phyloP scores from a whole-genome alignment of 2,888 invertebrate species.

The Drosophila infuscata region DNA sequence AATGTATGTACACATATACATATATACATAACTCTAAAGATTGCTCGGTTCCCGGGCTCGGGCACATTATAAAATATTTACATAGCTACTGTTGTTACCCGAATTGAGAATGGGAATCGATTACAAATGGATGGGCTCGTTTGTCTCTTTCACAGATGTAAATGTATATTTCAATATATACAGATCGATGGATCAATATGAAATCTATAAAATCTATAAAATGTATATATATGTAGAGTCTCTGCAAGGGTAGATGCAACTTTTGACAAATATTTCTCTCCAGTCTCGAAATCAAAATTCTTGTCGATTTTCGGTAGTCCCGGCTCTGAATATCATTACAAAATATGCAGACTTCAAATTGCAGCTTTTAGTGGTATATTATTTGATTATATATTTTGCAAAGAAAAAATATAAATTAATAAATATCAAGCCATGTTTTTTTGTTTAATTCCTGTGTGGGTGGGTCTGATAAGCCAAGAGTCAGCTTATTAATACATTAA shows the following conservation, averaged over 20 bases:
- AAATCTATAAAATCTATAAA: neutral
- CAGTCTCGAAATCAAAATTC: neutral
- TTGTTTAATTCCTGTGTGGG: slow-evolving; percentile 37
- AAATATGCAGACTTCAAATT: neutral
- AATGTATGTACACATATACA: neutral
- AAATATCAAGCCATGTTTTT: neutral
- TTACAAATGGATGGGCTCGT: neutral
- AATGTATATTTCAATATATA: neutral
- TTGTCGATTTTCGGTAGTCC: neutral
- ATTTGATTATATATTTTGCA: neutral
- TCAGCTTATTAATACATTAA: slow-evolving; percentile 12
- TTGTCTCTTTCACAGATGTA: neutral
- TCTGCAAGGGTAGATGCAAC: neutral
- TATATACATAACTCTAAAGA: slow-evolving; percentile 9
- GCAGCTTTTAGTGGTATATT: neutral
- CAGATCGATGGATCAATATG: neutral
- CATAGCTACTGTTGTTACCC: slow-evolving; percentile 18
- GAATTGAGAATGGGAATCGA: neutral
- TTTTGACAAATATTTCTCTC: neutral
- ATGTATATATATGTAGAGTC: neutral
- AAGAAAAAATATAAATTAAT: neutral
- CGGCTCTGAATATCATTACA: neutral
- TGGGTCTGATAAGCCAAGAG: slow-evolving; percentile 32
- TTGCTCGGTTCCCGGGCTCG: slow-evolving; percentile 12
- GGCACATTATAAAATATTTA: slow-evolving; percentile 27